These are phyloP conservation scores for Penaeus monodon DNA, from an alignment of 2,888 invertebrate genomes.

Conservation along the genomic window DNA sequence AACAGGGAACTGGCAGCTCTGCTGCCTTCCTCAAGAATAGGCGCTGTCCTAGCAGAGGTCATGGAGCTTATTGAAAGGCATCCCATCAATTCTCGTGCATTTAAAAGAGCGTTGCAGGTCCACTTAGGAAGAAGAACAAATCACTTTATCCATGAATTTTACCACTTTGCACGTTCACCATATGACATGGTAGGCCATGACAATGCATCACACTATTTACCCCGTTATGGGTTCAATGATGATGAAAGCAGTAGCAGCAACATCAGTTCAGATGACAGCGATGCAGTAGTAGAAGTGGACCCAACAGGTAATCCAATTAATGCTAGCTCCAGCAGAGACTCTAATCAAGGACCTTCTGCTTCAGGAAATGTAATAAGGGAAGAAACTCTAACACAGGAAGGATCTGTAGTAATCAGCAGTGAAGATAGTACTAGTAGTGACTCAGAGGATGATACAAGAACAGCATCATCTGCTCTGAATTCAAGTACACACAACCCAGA, in stretches of 20 bases:
- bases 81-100: slow-evolving; percentile 78
- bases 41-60: slow-evolving; percentile 79
- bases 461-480: not conserved
- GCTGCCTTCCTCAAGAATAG: slow-evolving; percentile 44
- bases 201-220: slow-evolving; percentile 59
- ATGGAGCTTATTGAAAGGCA: slow-evolving; percentile 78
- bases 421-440: slow-evolving; percentile 30
- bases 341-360: slow-evolving; percentile 8
- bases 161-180: slow-evolving; percentile 87
- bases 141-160: slow-evolving; percentile 91
- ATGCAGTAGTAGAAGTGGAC: slow-evolving; percentile 53
- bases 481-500: slow-evolving; percentile 29
- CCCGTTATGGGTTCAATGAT: slow-evolving; percentile 43
- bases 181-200: slow-evolving; percentile 84
- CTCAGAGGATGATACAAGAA: slow-evolving; percentile 4
- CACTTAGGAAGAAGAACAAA: slow-evolving; percentile 81
- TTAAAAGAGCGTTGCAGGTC: slow-evolving; percentile 78
- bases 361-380: slow-evolving; percentile 50
- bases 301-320: slow-evolving; percentile 36
- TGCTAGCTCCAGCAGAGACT: not conserved
- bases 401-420: slow-evolving; percentile 62
- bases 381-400: slow-evolving; percentile 59
- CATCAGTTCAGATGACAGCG: slow-evolving; percentile 49
- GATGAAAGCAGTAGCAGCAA: slow-evolving; percentile 22
- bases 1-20: slow-evolving; percentile 84